Evolutionary conservation across 2,797 vertebrate genomes (phyloP).

Genomic region (Poeciliopsis gracilis): DNA sequence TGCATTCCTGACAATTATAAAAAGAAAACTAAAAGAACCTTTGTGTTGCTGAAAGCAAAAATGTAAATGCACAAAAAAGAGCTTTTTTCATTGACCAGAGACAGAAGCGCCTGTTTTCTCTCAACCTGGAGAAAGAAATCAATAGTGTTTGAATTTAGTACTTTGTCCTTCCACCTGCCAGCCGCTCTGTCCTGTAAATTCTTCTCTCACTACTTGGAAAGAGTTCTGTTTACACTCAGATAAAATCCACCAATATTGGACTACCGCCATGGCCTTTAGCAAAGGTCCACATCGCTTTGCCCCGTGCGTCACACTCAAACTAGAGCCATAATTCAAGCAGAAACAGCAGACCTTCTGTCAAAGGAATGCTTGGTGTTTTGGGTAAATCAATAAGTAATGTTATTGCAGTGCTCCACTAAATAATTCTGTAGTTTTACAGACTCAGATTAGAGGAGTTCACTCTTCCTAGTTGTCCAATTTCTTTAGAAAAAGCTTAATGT

Average conservation of each 20-base stretch:
- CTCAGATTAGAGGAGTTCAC: neutral
- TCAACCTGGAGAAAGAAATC: conserved; percentile 65
- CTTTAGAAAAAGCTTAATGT: neutral
- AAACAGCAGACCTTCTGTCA: conserved; percentile 28
- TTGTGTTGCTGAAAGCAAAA: conserved; percentile 52
- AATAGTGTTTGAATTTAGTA: conserved; percentile 60
- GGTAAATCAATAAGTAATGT: conserved; percentile 31
- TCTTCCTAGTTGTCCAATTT: neutral
- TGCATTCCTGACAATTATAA: conserved; percentile 35
- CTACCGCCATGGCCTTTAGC: neutral
- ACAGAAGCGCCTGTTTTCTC: conserved; percentile 66
- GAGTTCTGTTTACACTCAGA: conserved; percentile 51
- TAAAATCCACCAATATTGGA: conserved; percentile 29
- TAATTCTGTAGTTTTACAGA: neutral
- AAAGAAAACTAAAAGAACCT: conserved; percentile 36
- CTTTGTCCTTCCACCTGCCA: conserved; percentile 42
- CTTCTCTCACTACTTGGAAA: conserved; percentile 60
- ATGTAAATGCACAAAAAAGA: conserved; percentile 62
- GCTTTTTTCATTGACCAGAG: conserved; percentile 43
- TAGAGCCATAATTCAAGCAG: conserved; percentile 27
- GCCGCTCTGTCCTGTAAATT: conserved; percentile 51
- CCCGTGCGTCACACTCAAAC: conserved; percentile 28
- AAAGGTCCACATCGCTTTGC: conserved; percentile 29
- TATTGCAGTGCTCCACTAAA: conserved; percentile 3
- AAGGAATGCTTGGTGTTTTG: conserved; percentile 17